Percentiles rank a stretch among this genome's conserved stretches.
phyloP scores from a whole-genome alignment of 2,888 invertebrate species.

The Mimumesa dahlbomi region DNA sequence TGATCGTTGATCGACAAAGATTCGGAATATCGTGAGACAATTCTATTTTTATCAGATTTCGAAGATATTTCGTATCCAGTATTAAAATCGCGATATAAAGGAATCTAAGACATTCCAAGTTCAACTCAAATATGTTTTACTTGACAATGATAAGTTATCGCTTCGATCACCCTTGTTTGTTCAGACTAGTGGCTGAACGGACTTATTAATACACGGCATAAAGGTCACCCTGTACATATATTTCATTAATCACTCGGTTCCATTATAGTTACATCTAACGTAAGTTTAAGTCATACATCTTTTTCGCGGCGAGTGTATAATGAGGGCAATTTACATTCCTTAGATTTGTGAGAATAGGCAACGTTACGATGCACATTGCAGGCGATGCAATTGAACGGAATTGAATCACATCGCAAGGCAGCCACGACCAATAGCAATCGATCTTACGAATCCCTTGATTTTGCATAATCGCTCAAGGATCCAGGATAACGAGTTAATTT shows the following conservation, averaged over 20 bases:
- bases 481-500: constrained; percentile 65
- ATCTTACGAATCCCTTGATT: constrained; percentile 43
- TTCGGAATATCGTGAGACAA: background rate
- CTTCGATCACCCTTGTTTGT: constrained; percentile 48
- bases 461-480: constrained; percentile 53
- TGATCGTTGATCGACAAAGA: background rate
- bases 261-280: no score
- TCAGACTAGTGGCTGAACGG: constrained; percentile 14
- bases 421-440: constrained; percentile 8
- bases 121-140: constrained; percentile 27
- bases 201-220: constrained; percentile 54
- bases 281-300: no score
- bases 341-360: background rate
- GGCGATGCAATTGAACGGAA: constrained; percentile 18
- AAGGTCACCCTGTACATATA: constrained; percentile 47
- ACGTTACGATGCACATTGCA: background rate
- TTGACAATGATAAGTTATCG: constrained; percentile 54
- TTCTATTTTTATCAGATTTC: background rate
- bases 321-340: background rate
- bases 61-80: background rate
- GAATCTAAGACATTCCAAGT: constrained; percentile 24
- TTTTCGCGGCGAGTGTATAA: no score
- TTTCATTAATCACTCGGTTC: constrained; percentile 47
- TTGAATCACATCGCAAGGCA: no score
- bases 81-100: background rate